These are phyloP conservation scores for Proisotoma minuta DNA, from an alignment of 2,888 invertebrate genomes.

Conservation along the genomic window DNA sequence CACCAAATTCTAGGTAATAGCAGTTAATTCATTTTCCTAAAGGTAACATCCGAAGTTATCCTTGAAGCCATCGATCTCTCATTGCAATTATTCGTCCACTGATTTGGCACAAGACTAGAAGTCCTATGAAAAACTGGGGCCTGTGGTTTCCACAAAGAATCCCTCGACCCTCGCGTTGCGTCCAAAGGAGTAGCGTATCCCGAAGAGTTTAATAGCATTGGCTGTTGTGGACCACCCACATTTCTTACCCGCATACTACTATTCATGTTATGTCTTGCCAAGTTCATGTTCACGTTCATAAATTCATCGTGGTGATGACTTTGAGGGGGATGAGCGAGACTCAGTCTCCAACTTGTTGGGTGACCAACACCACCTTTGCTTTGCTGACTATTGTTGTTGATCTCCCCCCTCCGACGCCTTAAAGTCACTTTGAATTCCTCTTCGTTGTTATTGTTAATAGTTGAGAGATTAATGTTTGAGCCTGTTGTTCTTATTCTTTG, in stretches of 20 bases:
- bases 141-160: constrained; percentile 36
- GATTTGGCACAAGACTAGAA: constrained; percentile 35
- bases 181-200: constrained; percentile 29
- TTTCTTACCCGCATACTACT: neutral
- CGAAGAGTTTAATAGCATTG: too few relatives aligned
- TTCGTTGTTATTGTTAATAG: constrained; percentile 2
- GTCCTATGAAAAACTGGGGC: constrained; percentile 36
- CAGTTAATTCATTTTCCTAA: constrained; percentile 32
- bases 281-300: neutral
- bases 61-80: constrained; percentile 25
- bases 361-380: constrained; percentile 12
- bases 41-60: constrained; percentile 43
- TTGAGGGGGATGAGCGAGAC: neutral
- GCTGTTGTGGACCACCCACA: too few relatives aligned
- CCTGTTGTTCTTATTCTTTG: neutral
- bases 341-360: neutral
- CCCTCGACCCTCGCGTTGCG: constrained; percentile 21
- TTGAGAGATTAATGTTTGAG: neutral
- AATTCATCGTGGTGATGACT: neutral
- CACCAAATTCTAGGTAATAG: too few relatives aligned
- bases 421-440: constrained; percentile 11
- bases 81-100: constrained; percentile 27
- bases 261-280: neutral
- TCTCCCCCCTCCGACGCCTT: constrained; percentile 2
- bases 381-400: constrained; percentile 16